These are phyloP conservation scores for Danionella dracula DNA, from an alignment of 2,797 vertebrate species.

Conservation along the genomic window DNA sequence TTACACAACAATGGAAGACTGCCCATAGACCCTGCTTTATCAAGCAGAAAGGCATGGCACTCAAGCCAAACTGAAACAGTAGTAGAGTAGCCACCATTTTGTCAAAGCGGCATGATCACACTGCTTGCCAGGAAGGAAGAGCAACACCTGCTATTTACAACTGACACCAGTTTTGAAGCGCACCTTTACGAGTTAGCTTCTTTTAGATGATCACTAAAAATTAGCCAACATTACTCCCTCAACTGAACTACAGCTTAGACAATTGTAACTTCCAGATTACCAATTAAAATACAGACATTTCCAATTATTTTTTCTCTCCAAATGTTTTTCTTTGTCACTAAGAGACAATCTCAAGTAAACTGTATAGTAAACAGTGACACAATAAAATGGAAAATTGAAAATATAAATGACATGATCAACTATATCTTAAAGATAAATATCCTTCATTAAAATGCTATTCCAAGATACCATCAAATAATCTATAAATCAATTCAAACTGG, in stretches of 20 bases:
- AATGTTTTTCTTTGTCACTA: too few relatives aligned
- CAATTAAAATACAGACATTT: too few relatives aligned
- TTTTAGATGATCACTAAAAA: neutral
- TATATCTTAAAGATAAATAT: too few relatives aligned
- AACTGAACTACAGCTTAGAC: too few relatives aligned
- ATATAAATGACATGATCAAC: too few relatives aligned
- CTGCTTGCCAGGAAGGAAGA: conserved; percentile 51
- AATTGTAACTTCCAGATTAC: too few relatives aligned
- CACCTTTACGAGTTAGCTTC: neutral
- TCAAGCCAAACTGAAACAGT: conserved; percentile 46
- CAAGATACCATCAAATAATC: neutral
- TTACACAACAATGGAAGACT: conserved; percentile 16
- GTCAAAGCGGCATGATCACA: conserved; percentile 57
- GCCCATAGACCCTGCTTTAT: neutral
- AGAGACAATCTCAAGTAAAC: conserved; percentile 17
- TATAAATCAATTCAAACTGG: neutral
- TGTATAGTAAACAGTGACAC: conserved; percentile 3
- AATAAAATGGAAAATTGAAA: neutral
- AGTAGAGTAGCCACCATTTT: conserved; percentile 66
- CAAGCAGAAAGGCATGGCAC: conserved; percentile 45
- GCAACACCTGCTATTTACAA: conserved; percentile 29
- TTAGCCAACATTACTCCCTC: neutral
- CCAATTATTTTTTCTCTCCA: too few relatives aligned
- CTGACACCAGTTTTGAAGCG: neutral
- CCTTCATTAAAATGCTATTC: neutral